Base-by-base conservation (phyloP, 2,888 invertebrate species). In the Drosophila fulvimacula region DNA sequence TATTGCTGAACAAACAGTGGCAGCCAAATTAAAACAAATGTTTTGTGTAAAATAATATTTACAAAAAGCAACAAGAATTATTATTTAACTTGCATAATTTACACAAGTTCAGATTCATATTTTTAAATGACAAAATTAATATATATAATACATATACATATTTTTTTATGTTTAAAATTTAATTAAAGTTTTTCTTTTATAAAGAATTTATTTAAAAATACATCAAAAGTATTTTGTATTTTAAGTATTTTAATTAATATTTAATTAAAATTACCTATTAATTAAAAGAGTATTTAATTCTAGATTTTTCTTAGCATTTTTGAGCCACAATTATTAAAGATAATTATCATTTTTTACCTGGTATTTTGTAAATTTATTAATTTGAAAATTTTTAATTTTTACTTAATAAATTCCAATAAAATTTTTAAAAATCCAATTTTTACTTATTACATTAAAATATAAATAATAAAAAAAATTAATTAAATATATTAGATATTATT, bases 11-110 rank as follows among this genome's bases (percentile, higher is more conserved):
- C 44, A 46, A 27, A 27, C 2, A 27, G 2, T 2, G 44, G 2
- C n/a, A 27, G 44, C 27, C 10, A 46, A 46, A 46, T 27, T 10
- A 46, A 24, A 46, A n/a, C 9, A 46, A 15, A 27, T 10, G 9
- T 46, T 5, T 6, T 6, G n/a, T 27, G 27, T 46, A 27, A 46
- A 46, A 27, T 27, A 46, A 46, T 46, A 46, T 46, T 46, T 27
- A 5, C n/a, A 1, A n/a, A 27, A 9, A 4, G n/a, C 2, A 46
- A 46, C n/a, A 21, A 15, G 7, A 30, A 21, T 3, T 1, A 5
- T 7, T 15, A 15, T 21, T n/a, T 10, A 4, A n/a, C 9, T 9
- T n/a, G 27, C 27, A 46, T 46, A 27, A 44, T 44, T 44, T 44
- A 10, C 15, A 15, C 1, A 44, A 9, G 1, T 15, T 15, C 13